Conservation (phyloP, 2,888 invertebrate species). For the Brachypalpus laphriformis region DNA sequence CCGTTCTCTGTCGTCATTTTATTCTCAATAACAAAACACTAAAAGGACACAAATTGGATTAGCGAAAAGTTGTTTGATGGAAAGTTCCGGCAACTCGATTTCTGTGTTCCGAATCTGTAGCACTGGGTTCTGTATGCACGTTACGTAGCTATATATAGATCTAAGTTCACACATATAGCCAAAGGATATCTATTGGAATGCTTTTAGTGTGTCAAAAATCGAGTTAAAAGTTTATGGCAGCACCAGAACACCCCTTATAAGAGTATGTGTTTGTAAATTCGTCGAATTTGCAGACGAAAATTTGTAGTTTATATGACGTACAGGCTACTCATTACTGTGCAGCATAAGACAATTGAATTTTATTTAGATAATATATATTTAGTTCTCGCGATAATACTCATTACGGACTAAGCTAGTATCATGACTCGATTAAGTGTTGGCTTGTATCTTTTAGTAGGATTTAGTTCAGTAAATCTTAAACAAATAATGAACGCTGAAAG, state of each 20-base stretch:
- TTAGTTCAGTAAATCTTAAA: too few species aligned
- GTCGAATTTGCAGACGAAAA: conserved; percentile 22
- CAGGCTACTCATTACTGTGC: background rate
- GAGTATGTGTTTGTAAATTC: conserved; percentile 9
- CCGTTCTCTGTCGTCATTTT: conserved; percentile 39
- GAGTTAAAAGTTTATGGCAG: conserved; percentile 70
- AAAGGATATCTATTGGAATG: conserved; percentile 69
- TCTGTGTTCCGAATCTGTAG: conserved; percentile 43
- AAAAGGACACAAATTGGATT: conserved; percentile 73
- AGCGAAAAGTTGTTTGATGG: conserved; percentile 72
- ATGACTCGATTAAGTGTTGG: background rate
- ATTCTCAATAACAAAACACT: conserved; percentile 72
- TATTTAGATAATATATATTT: background rate
- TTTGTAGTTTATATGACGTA: background rate
- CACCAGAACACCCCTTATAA: conserved; percentile 21
- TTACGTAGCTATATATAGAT: background rate
- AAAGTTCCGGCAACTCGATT: conserved; percentile 70
- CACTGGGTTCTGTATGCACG: background rate
- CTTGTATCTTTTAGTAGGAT: too few species aligned
- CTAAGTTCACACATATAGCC: conserved; percentile 37
- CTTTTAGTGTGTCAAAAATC: conserved; percentile 74
- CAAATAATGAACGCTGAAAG: too few species aligned
- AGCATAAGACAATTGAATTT: background rate
- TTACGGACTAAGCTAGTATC: background rate
- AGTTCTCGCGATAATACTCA: background rate